A percentile compares a stretch with the other conserved stretches of the same genome.
Evolutionary conservation across 2,888 invertebrate genomes (phyloP).

Genomic region (Crematogaster levior): DNA sequence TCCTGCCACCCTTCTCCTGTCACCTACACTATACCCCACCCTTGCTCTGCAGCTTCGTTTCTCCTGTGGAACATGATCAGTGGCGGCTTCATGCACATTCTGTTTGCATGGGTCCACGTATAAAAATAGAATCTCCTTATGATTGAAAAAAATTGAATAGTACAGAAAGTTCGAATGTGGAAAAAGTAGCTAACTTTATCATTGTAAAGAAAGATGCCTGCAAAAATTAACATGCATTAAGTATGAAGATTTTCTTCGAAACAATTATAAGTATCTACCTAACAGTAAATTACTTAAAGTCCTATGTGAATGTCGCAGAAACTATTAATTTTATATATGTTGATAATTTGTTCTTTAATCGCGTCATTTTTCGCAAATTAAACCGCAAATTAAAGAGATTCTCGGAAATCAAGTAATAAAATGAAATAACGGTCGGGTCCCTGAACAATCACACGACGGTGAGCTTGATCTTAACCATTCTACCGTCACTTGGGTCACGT

Average conservation of each 20-base stretch:
- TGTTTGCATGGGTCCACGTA: neutral
- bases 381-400: neutral
- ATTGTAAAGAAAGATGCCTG: neutral
- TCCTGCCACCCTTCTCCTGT: slow-evolving; percentile 24
- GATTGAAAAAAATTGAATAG: neutral
- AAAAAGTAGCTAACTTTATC: neutral
- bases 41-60: slow-evolving; percentile 49
- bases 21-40: slow-evolving; percentile 12
- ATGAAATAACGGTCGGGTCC: neutral
- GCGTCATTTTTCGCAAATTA: neutral
- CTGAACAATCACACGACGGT: neutral
- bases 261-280: neutral
- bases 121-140: slow-evolving; percentile 18
- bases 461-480: slow-evolving; percentile 30
- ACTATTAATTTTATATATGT: neutral
- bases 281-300: neutral
- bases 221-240: neutral
- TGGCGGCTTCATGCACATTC: slow-evolving; percentile 39
- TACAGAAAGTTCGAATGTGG: neutral
- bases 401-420: neutral
- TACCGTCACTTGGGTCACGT: slow-evolving; percentile 11
- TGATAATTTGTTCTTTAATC: neutral
- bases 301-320: neutral
- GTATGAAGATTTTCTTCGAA: neutral
- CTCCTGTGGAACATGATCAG: slow-evolving; percentile 48